Percentiles rank a stretch among this genome's conserved stretches.
These are phyloP conservation scores for Chanos chanos DNA, from an alignment of 2,797 vertebrate species.

Conservation along the genomic window DNA sequence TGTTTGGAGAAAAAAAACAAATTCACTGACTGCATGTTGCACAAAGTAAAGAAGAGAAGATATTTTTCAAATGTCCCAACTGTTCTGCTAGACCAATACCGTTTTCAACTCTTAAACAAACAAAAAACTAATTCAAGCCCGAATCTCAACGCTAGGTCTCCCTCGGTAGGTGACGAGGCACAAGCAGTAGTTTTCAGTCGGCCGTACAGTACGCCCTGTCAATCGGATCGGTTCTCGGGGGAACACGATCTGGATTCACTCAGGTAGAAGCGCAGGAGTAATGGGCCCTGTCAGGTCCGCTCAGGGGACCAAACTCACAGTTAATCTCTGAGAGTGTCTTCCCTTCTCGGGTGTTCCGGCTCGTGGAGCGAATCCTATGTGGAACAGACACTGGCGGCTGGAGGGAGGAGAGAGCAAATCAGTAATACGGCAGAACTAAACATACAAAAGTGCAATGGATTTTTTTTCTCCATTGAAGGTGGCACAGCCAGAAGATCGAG, in stretches of 20 bases:
- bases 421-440: not conserved
- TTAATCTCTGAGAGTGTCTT: conserved; percentile 87
- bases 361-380: conserved; percentile 81
- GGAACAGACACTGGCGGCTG: conserved; percentile 77
- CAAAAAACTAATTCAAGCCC: too few species aligned
- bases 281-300: not conserved
- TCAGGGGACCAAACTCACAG: conserved; percentile 66
- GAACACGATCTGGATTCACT: not conserved
- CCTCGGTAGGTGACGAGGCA: too few species aligned
- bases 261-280: conserved; percentile 7
- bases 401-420: conserved; percentile 20
- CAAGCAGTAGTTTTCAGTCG: too few species aligned
- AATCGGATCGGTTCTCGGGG: too few species aligned
- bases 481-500: too few species aligned
- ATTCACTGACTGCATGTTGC: not conserved
- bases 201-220: too few species aligned
- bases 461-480: too few species aligned
- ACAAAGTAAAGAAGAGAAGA: not conserved
- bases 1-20: conserved; percentile 39
- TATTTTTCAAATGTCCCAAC: too few species aligned
- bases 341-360: conserved; percentile 80
- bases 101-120: too few species aligned
- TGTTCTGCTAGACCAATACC: too few species aligned
- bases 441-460: too few species aligned
- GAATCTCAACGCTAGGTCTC: too few species aligned